Evolutionary conservation across 2,797 vertebrate genomes (phyloP).

Genomic region (Linurgus olivaceus): DNA sequence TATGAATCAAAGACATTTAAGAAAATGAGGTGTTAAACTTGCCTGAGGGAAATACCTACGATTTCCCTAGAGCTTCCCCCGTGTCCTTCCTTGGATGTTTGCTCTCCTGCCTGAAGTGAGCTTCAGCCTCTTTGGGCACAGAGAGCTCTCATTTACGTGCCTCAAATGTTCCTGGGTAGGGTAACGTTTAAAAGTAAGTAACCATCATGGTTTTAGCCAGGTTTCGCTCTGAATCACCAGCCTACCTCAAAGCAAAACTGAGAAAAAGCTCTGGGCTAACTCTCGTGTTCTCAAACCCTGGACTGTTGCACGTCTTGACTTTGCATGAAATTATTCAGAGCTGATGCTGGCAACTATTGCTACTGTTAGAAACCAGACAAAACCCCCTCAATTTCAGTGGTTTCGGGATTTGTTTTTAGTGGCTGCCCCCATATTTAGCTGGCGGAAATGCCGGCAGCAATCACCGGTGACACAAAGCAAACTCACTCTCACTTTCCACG

Average conservation of each 20-base stretch:
- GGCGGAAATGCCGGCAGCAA: not conserved
- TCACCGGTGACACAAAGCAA: not conserved
- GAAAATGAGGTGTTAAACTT: not conserved
- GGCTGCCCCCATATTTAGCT: not conserved
- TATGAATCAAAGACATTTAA: not conserved
- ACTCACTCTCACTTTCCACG: not conserved
- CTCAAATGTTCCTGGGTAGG: not conserved
- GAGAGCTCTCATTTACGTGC: not conserved
- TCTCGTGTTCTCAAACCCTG: not conserved
- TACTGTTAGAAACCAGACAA: not conserved
- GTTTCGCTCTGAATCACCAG: not conserved
- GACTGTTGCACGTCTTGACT: not conserved
- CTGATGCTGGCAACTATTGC: not conserved
- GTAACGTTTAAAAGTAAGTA: not conserved
- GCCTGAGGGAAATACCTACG: not conserved
- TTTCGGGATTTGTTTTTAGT: not conserved
- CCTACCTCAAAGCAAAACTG: slow-evolving; percentile 48
- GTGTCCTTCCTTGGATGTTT: not conserved
- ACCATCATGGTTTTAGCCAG: slow-evolving; percentile 19
- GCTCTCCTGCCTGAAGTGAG: not conserved
- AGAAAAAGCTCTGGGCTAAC: slow-evolving; percentile 12
- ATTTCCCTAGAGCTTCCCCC: not conserved
- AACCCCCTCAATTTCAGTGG: not conserved
- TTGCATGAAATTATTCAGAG: not conserved
- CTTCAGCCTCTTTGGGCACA: not conserved